Evolutionary conservation across 2,797 vertebrate species (phyloP), one percentile per base, ranked within the genome.

Genomic region (Enteromius trimaculatus): DNA sequence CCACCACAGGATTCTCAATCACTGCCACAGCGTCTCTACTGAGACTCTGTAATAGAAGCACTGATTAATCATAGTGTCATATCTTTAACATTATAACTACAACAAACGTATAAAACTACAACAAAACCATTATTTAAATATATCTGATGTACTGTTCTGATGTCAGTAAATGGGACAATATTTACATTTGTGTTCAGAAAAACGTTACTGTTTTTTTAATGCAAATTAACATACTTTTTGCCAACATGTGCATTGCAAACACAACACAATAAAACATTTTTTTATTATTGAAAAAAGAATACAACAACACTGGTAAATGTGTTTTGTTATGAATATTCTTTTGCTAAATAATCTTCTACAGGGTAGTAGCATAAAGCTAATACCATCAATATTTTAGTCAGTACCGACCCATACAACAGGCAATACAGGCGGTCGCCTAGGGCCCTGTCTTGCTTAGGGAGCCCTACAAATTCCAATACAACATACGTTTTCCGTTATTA

Each of bases 1-100:
- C 79, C 31, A 91, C 91, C 19, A 23, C 90, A 62, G 92, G 91
- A 69, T 94, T 95, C 91, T 93, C 93, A 83, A 91, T 94, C 90
- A 93, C 93, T 79, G 92, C 92, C 87, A 92, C 84, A 68, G 86
- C 58, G 84, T 92, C 91, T 89, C 89, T 91, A 89, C 92, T 91
- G 85, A 92, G 88, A 93, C 90, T 95, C 93, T 95, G 74, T 13
- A 85, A 89, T 79, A 86, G 85, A 79, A 7, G 84, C 78, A 90
- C 55, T 39, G n/a, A 29, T 51, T 39, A 83, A 51, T 16, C 16
- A 1, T 29, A 70, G 39, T 58, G 49, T 55, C 23, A 77, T 6
- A 16, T 51, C 14, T 14, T 51, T 66, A 6, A 75, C 10, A 26
- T 42, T 42, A 42, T 42, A 42, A 3, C 10, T 42, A 42, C 42